A percentile compares a stretch with the other conserved stretches of the same genome.
Evolutionary conservation across 37 sponge, comb jelly and placozoan genomes (phyloP).

Genomic region (Dysidea cf. avara): DNA sequence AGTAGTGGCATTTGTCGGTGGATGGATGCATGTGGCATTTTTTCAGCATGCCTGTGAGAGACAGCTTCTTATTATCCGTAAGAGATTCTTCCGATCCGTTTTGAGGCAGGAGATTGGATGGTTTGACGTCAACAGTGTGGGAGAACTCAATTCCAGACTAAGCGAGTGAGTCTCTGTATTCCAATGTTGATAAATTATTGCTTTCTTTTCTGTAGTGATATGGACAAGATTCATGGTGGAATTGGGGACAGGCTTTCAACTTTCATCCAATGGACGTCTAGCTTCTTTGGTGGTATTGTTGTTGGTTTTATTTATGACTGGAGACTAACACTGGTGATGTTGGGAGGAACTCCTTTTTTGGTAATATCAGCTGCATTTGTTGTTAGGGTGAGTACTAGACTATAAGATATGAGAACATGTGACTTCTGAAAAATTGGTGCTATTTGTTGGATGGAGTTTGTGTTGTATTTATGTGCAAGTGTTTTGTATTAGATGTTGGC

Average conservation of each 20-base stretch:
- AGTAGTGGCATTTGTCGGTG: constrained; percentile 35
- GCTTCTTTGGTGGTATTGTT: constrained; percentile 56
- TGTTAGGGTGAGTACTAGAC: no score
- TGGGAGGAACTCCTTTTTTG: constrained; percentile 49
- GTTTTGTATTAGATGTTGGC: constrained; percentile 78
- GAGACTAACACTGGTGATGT: constrained; percentile 60
- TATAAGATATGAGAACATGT: no score
- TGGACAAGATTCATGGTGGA: constrained; percentile 69
- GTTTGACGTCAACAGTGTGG: constrained; percentile 80
- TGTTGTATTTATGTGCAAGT: constrained; percentile 88
- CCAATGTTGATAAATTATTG: no score
- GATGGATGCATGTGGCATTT: constrained; percentile 49
- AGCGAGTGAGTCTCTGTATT: constrained; percentile 55
- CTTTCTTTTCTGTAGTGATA: constrained; percentile 57
- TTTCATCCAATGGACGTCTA: constrained; percentile 60
- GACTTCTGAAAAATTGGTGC: no score
- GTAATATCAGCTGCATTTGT: constrained; percentile 6
- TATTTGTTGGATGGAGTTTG: no score
- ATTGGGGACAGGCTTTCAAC: constrained; percentile 67
- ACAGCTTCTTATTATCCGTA: constrained; percentile 65
- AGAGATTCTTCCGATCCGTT: constrained; percentile 50
- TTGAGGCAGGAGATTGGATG: constrained; percentile 82
- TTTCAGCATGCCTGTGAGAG: constrained; percentile 61
- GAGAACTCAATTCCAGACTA: constrained; percentile 66
- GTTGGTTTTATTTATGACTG: constrained; percentile 52